phyloP scores from a whole-genome alignment of 2,888 invertebrate species.

The Agrotis exclamationis region DNA sequence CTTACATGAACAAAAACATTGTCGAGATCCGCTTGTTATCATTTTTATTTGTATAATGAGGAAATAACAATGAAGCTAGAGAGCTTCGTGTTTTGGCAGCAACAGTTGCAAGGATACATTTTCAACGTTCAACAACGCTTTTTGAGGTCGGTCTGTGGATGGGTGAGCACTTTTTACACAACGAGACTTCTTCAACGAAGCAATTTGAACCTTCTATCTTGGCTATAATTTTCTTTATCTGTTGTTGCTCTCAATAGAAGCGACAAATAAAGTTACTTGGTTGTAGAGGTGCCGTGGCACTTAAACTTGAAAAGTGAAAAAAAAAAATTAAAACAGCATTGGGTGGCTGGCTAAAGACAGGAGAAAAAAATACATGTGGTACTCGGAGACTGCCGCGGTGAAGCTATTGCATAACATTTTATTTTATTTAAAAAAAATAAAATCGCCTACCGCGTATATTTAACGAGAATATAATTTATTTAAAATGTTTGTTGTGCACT shows the following conservation, averaged over 20 bases:
- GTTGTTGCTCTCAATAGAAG: background rate
- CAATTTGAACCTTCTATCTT: background rate
- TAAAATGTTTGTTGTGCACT: no score
- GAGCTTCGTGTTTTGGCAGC: background rate
- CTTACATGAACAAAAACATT: conserved; percentile 33
- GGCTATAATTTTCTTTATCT: background rate
- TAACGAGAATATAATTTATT: no score
- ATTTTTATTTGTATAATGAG: conserved; percentile 13
- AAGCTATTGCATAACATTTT: no score
- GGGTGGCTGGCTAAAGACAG: no score
- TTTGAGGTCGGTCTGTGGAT: background rate
- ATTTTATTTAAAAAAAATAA: no score
- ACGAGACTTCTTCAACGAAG: background rate
- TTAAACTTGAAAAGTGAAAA: no score
- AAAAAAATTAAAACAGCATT: no score
- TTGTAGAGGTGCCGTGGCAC: no score
- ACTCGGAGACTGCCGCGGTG: no score
- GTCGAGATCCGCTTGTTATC: background rate
- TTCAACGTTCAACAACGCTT: background rate
- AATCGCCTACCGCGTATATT: no score
- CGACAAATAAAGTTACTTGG: no score
- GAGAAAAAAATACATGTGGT: no score
- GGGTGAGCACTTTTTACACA: background rate
- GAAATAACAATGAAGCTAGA: background rate
- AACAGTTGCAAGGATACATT: background rate